Evolutionary conservation across 2,888 invertebrate species (phyloP).

Genomic region (Aphidius colemani): DNA sequence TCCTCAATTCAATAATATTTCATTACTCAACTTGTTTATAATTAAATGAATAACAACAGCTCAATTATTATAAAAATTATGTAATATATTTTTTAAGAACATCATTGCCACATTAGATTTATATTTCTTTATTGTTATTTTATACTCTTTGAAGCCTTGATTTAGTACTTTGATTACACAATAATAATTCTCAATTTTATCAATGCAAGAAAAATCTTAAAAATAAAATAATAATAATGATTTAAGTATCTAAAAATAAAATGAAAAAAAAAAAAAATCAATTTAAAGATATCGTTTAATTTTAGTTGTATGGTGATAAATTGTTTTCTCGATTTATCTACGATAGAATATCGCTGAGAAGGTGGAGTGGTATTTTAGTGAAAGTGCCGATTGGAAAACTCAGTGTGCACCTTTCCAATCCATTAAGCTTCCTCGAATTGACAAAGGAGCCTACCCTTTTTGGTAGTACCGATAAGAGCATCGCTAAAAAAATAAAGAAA

Average conservation of each 20-base stretch:
- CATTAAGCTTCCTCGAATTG: constrained; percentile 35
- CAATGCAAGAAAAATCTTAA: too few species aligned
- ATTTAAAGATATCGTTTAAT: too few species aligned
- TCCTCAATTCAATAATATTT: constrained; percentile 30
- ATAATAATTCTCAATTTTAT: too few species aligned
- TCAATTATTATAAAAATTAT: constrained; percentile 31
- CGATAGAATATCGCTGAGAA: constrained; percentile 6
- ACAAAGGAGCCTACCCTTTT: constrained; percentile 33
- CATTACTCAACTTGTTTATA: constrained; percentile 35
- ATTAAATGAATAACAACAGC: too few species aligned
- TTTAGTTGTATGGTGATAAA: background rate
- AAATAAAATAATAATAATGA: too few species aligned
- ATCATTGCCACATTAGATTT: constrained; percentile 23
- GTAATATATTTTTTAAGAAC: constrained; percentile 34
- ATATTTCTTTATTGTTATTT: constrained; percentile 26
- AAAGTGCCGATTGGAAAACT: constrained; percentile 29
- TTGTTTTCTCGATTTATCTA: constrained; percentile 19
- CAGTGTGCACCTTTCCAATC: constrained; percentile 32
- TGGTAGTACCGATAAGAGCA: constrained; percentile 35
- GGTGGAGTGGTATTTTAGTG: constrained; percentile 21
- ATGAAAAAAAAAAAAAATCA: too few species aligned
- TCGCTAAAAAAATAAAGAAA: constrained; percentile 15
- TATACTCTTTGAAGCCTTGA: constrained; percentile 5
- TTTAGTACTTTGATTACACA: too few species aligned
- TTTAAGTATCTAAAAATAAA: too few species aligned